A percentile compares a stretch with the other conserved stretches of the same genome.
These are phyloP conservation scores for Sarcophaga subvicina DNA, from an alignment of 2,888 invertebrate species.

Conservation along the genomic window DNA sequence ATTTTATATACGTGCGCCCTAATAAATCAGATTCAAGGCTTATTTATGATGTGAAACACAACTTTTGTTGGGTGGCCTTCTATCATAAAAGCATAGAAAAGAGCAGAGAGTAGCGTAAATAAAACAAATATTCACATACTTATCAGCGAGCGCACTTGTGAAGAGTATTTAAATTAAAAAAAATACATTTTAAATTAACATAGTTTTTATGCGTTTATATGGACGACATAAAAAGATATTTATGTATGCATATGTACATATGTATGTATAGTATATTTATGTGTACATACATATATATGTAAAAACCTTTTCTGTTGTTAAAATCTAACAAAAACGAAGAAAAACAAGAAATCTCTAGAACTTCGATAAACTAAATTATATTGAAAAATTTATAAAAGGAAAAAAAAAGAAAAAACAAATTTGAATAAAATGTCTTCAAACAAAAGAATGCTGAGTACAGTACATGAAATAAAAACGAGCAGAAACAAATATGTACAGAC, in stretches of 20 bases:
- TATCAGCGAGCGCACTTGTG: neutral
- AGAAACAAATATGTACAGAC: too few species aligned
- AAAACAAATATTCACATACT: neutral
- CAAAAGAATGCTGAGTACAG: too few species aligned
- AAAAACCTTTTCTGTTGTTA: too few species aligned
- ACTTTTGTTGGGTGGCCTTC: neutral
- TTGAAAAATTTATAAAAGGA: neutral
- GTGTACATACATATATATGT: too few species aligned
- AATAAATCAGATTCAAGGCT: neutral
- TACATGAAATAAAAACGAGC: too few species aligned
- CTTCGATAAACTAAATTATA: slow-evolving; percentile 5
- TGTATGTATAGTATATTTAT: too few species aligned
- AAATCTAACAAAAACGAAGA: too few species aligned
- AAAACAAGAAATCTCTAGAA: slow-evolving; percentile 14
- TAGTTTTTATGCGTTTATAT: neutral
- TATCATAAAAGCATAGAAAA: neutral
- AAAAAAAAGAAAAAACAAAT: too few species aligned
- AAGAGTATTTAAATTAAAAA: neutral
- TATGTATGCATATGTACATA: neutral
- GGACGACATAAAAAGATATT: too few species aligned
- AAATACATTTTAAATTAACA: neutral
- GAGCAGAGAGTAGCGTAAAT: too few species aligned
- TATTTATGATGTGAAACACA: too few species aligned
- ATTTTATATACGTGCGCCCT: neutral
- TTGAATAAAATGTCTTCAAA: too few species aligned